These are phyloP conservation scores for Lordiphosa mommai DNA, from an alignment of 1,140 invertebrate species.

Conservation along the genomic window DNA sequence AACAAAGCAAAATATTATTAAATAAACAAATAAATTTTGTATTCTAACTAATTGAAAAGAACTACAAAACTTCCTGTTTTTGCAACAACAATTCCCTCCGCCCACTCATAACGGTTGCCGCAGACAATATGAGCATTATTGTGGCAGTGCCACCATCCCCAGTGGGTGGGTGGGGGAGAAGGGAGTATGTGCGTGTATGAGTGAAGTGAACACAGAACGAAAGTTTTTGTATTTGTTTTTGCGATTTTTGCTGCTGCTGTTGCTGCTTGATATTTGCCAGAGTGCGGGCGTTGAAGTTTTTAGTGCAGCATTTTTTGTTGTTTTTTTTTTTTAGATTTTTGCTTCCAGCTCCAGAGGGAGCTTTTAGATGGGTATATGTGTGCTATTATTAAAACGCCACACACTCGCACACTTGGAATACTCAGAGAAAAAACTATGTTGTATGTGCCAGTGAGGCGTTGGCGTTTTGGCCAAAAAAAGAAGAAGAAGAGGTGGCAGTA, in stretches of 20 bases:
- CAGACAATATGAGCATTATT: constrained; percentile 74
- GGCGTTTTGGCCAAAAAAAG: constrained; percentile 54
- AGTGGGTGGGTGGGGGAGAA: constrained; percentile 1
- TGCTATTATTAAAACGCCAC: constrained; percentile 68
- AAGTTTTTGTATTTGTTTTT: constrained; percentile 66
- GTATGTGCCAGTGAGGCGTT: constrained; percentile 57
- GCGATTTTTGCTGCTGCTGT: constrained; percentile 41
- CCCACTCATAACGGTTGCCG: constrained; percentile 63
- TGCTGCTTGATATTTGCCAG: constrained; percentile 54
- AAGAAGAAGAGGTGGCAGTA: constrained; percentile 20
- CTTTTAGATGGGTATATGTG: constrained; percentile 59
- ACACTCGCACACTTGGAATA: constrained; percentile 24
- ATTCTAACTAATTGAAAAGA: constrained; percentile 55
- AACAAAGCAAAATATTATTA: constrained; percentile 39
- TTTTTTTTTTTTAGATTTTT: constrained; percentile 1
- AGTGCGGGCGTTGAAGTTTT: constrained; percentile 72
- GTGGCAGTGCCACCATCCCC: constrained; percentile 44
- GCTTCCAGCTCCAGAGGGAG: constrained; percentile 57
- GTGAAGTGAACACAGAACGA: constrained; percentile 31
- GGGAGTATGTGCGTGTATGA: constrained; percentile 11
- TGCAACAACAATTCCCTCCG: background rate
- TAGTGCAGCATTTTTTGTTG: constrained; percentile 70
- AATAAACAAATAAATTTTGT: constrained; percentile 41
- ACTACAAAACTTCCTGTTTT: constrained; percentile 65
- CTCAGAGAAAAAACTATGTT: constrained; percentile 43